Evolutionary conservation across 2,797 vertebrate genomes (phyloP).

Genomic region (Salarias fasciatus): DNA sequence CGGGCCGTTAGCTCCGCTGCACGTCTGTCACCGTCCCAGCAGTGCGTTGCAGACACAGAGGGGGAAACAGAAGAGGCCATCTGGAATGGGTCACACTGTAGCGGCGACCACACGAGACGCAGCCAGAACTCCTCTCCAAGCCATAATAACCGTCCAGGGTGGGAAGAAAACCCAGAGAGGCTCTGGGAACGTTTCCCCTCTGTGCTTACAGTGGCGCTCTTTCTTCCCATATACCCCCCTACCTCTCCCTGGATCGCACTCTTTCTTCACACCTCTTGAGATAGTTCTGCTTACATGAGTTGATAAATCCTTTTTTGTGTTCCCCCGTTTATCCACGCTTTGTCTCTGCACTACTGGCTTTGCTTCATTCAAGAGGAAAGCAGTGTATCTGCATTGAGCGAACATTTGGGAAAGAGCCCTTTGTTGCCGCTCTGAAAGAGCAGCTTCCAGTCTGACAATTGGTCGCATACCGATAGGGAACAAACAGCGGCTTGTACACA

Average conservation of each 20-base stretch:
- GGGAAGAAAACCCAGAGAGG: slow-evolving; percentile 51
- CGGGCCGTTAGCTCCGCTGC: slow-evolving; percentile 51
- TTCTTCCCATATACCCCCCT: slow-evolving; percentile 35
- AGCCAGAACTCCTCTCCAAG: slow-evolving; percentile 63
- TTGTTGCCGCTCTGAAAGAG: slow-evolving; percentile 78
- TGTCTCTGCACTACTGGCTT: slow-evolving; percentile 71
- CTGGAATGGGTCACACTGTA: slow-evolving; percentile 74
- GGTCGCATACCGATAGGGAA: slow-evolving; percentile 66
- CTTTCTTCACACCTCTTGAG: slow-evolving; percentile 70
- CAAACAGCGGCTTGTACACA: slow-evolving; percentile 56
- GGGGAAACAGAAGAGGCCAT: slow-evolving; percentile 66
- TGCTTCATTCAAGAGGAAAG: slow-evolving; percentile 70
- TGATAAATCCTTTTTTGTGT: slow-evolving; percentile 78
- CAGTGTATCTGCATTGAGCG: slow-evolving; percentile 55
- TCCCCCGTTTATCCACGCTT: slow-evolving; percentile 72
- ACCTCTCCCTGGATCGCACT: slow-evolving; percentile 45
- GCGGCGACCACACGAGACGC: slow-evolving; percentile 64
- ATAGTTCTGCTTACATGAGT: slow-evolving; percentile 72
- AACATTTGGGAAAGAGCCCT: slow-evolving; percentile 67
- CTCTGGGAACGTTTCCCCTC: slow-evolving; percentile 62
- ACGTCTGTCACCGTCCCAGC: slow-evolving; percentile 63
- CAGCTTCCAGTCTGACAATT: slow-evolving; percentile 70
- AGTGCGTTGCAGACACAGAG: slow-evolving; percentile 50
- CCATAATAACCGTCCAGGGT: slow-evolving; percentile 57
- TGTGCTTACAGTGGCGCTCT: slow-evolving; percentile 51